These are phyloP conservation scores for Sitophilus oryzae DNA, from an alignment of 1,140 invertebrate genomes.

Conservation along the genomic window DNA sequence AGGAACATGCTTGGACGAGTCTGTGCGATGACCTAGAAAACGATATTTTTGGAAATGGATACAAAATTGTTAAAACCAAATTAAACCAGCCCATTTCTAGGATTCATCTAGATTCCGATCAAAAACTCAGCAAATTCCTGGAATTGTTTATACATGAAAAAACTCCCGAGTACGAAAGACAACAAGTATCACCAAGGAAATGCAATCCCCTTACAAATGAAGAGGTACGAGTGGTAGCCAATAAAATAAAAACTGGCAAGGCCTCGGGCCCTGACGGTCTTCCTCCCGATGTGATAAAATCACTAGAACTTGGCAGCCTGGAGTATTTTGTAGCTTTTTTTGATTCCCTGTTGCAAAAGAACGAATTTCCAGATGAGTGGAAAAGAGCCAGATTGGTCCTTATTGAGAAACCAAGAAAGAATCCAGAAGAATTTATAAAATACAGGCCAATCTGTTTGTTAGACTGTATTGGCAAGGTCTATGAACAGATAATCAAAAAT, in stretches of 20 bases:
- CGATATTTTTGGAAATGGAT: no score
- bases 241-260: constrained; percentile 28
- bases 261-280: constrained; percentile 39
- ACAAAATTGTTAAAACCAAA: no score
- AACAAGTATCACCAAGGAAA: no score
- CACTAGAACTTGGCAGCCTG: not conserved
- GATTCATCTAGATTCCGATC: no score
- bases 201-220: no score
- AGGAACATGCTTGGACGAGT: no score
- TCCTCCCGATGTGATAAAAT: constrained; percentile 30
- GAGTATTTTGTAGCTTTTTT: constrained; percentile 25
- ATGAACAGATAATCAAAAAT: constrained; percentile 33
- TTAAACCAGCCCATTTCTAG: no score
- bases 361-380: constrained; percentile 40
- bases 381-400: constrained; percentile 39
- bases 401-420: constrained; percentile 36
- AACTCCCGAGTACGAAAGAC: no score
- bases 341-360: constrained; percentile 29
- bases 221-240: constrained; percentile 31
- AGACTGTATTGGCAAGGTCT: constrained; percentile 40
- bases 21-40: no score
- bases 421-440: constrained; percentile 29
- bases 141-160: no score
- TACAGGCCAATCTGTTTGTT: constrained; percentile 45
- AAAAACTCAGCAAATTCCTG: no score